A percentile compares a stretch with the other conserved stretches of the same genome.
Conservation (phyloP, 2,113 vertebrate species). For the Nesogale talazaci region DNA sequence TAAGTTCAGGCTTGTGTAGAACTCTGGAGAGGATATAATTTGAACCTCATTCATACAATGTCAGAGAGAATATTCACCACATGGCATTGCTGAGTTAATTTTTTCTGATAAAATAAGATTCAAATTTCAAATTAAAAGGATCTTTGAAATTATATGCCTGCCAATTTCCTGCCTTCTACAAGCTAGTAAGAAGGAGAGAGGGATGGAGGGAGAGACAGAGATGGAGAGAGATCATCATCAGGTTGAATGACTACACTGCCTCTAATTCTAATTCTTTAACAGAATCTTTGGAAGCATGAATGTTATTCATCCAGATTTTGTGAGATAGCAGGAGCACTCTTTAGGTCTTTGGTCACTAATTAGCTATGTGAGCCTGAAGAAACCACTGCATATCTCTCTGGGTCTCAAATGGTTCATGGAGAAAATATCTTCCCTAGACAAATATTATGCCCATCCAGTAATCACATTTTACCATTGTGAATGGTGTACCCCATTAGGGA, state of each 20-base stretch:
- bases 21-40: background rate
- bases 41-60: background rate
- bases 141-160: background rate
- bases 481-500: no score
- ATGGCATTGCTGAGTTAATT: background rate
- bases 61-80: background rate
- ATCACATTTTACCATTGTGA: background rate
- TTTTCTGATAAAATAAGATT: background rate
- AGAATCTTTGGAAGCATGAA: background rate
- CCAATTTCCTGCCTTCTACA: background rate
- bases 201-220: no score
- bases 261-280: no score
- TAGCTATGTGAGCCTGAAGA: background rate
- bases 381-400: background rate
- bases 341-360: background rate
- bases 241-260: no score
- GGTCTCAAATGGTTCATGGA: background rate
- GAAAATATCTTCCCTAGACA: background rate
- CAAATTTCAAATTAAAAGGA: slow-evolving; percentile 7
- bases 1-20: slow-evolving; percentile 10
- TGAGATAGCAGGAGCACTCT: background rate
- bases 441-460: background rate
- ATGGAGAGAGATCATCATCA: no score
- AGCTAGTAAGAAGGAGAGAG: background rate
- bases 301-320: slow-evolving; percentile 1